Base-by-base conservation (phyloP, 30 jellyfish, hydroid and myxozoan species). In the Hydra vulgaris region DNA sequence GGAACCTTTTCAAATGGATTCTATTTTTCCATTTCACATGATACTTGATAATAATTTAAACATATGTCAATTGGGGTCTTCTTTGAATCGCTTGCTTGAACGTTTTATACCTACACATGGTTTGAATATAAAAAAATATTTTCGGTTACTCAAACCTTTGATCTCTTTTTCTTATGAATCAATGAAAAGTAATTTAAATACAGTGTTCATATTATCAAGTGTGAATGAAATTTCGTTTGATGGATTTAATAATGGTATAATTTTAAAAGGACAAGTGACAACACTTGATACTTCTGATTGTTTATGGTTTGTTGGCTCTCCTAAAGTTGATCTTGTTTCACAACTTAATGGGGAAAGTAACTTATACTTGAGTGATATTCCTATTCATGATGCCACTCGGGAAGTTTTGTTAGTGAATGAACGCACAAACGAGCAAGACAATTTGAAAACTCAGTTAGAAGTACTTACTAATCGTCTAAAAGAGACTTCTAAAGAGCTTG, bases 331-430 rank as follows among this genome's bases (percentile, higher is more conserved):
- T 54, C 55, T 27, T 73, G 21, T 82, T 27, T n/a, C 74, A 26
- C 86, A 82, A 20, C 56, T 82, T 7, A 82, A 61, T 54, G 89
- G 89, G 3, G 84, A 80, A 18, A 72, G 89, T 72, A 74, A 74
- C 88, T 22, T 82, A 40, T 82, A 72, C 66, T 26, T 82, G 17
- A 82, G 89, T 25, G 89, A 82, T 55, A 82, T 82, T 21, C 89
- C 89, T 16, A 23, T 82, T 21, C 89, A 82, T 26, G 89, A 82
- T 73, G 89, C 88, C 17, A 82, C 89, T 12, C 89, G 89, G 3
- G 86, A 82, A 53, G 88, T 82, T 27, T 72, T 82, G 24, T 25
- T 82, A 55, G 86, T 82, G n/a, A 73, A 71, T 25, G 89, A 82
- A 53, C 89, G 73, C 22, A 66, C 40, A 16, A 79, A 82, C 68